A percentile compares a stretch with the other conserved stretches of the same genome.
These are phyloP conservation scores for Nyctibius bracteatus DNA, from an alignment of 2,113 vertebrate species.

Conservation along the genomic window DNA sequence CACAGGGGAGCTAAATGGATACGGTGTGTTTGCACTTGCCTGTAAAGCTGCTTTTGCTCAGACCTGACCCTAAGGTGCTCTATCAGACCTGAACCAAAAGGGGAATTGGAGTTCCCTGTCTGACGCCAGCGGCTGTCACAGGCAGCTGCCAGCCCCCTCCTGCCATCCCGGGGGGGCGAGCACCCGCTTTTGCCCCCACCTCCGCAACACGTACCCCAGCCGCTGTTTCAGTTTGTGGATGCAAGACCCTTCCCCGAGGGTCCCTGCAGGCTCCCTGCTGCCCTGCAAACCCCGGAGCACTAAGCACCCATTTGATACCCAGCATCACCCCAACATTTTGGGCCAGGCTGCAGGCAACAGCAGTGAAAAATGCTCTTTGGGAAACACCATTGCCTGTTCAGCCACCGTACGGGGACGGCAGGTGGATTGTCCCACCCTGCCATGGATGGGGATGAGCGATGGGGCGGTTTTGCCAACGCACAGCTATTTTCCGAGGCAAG, in stretches of 20 bases:
- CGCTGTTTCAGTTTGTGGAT: accelerated
- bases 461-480: accelerated
- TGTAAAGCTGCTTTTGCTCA: background rate
- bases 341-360: background rate
- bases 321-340: accelerated
- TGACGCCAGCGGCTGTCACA: background rate
- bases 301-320: accelerated
- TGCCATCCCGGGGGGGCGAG: accelerated
- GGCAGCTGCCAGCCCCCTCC: background rate
- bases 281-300: background rate
- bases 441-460: accelerated
- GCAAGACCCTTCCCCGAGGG: background rate
- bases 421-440: accelerated
- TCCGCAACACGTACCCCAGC: accelerated
- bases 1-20: background rate
- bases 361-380: accelerated
- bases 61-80: background rate
- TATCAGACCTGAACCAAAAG: background rate
- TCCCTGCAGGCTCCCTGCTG: background rate
- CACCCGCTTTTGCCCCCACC: background rate
- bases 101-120: constrained; percentile 31
- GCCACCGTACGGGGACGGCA: accelerated
- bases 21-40: background rate
- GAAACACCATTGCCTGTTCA: accelerated
- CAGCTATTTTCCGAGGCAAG: accelerated